A percentile compares a stretch with the other conserved stretches of the same genome.
These are phyloP conservation scores for Drosophila macrothrix DNA, from an alignment of 2,888 invertebrate species.

Conservation along the genomic window DNA sequence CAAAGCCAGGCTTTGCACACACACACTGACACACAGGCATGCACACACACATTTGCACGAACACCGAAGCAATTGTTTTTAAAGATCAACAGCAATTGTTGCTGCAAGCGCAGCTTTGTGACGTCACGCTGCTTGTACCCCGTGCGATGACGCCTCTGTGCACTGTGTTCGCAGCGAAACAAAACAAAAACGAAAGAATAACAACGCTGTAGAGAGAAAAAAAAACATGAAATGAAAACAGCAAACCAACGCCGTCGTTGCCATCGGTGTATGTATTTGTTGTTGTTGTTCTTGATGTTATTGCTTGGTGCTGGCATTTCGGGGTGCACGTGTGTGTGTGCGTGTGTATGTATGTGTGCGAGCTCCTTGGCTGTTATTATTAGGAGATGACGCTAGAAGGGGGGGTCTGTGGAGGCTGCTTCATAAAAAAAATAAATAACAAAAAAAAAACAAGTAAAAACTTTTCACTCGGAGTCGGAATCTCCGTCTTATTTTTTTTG, in stretches of 20 bases:
- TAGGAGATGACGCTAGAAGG: constrained; percentile 28
- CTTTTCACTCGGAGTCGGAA: background rate
- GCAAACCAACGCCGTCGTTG: constrained; percentile 50
- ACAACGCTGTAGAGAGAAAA: constrained; percentile 57
- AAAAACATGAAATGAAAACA: constrained; percentile 65
- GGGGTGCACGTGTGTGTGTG: constrained; percentile 21
- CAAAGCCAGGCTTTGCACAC: constrained; percentile 28
- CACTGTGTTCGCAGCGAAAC: constrained; percentile 35
- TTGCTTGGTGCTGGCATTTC: constrained; percentile 50
- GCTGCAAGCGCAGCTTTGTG: constrained; percentile 27
- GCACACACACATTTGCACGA: background rate
- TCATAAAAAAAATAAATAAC: constrained; percentile 17
- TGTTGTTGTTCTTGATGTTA: constrained; percentile 41
- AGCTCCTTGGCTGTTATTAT: constrained; percentile 64
- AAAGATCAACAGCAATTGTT: constrained; percentile 11
- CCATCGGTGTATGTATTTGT: constrained; percentile 26
- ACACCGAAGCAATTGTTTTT: background rate
- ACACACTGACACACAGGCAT: background rate
- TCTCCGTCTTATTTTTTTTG: constrained; percentile 21
- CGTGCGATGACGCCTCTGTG: constrained; percentile 46
- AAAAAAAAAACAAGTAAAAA: constrained; percentile 16
- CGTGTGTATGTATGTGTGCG: constrained; percentile 24
- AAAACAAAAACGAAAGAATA: constrained; percentile 64
- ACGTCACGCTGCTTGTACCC: constrained; percentile 26
- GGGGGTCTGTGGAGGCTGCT: constrained; percentile 26